A percentile compares a stretch with the other conserved stretches of the same genome.
Conservation (phyloP, 1,140 invertebrate genomes). For the Aphidius ervi region DNA sequence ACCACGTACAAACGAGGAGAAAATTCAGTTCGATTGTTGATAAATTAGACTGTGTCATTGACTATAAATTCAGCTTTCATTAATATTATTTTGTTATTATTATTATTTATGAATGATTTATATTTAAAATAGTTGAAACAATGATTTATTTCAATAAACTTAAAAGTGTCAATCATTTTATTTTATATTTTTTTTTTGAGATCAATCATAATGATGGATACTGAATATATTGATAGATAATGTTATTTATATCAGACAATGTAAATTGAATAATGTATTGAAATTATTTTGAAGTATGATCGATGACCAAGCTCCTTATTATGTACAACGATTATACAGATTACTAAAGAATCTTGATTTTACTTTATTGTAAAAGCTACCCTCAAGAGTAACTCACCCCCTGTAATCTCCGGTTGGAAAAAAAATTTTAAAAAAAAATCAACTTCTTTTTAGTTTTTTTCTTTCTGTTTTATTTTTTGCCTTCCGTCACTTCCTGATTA, state of each 20-base stretch:
- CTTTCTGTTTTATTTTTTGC: slow-evolving; percentile 14
- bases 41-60: slow-evolving; percentile 1
- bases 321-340: slow-evolving; percentile 32
- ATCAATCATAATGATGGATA: too few species aligned
- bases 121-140: too few species aligned
- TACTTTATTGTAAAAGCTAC: slow-evolving; percentile 12
- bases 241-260: neutral
- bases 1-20: slow-evolving; percentile 7
- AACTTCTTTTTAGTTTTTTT: slow-evolving; percentile 28
- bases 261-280: neutral
- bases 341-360: slow-evolving; percentile 23
- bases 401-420: slow-evolving; percentile 7
- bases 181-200: too few species aligned
- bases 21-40: slow-evolving; percentile 1
- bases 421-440: slow-evolving; percentile 12
- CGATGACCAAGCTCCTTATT: slow-evolving; percentile 27
- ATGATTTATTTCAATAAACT: too few species aligned
- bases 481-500: slow-evolving; percentile 6
- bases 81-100: too few species aligned
- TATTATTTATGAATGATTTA: too few species aligned
- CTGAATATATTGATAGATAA: too few species aligned
- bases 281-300: slow-evolving; percentile 33
- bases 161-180: too few species aligned
- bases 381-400: slow-evolving; percentile 31
- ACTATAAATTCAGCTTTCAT: too few species aligned